phyloP scores from a whole-genome alignment of 2,888 invertebrate species.

The Creontiades dilutus region DNA sequence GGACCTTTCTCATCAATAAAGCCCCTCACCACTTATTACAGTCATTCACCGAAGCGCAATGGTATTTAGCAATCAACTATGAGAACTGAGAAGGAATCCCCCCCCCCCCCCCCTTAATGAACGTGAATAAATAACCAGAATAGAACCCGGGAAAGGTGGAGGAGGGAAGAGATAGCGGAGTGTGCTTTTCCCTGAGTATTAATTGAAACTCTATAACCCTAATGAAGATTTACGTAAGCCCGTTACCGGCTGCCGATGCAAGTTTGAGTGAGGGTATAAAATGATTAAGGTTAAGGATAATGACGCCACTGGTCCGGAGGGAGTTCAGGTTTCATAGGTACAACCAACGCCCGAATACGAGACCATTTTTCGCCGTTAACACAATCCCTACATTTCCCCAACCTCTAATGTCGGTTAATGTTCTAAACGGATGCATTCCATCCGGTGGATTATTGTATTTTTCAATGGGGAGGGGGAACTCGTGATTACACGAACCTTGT shows the following conservation, averaged over 20 bases:
- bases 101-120: conserved; percentile 34
- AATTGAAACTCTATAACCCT: conserved; percentile 30
- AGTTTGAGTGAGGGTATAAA: conserved; percentile 7
- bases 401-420: no score
- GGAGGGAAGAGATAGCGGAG: neutral
- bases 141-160: neutral
- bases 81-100: neutral
- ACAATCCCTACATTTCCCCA: no score
- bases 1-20: no score
- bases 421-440: no score
- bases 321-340: neutral
- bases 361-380: no score
- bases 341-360: no score
- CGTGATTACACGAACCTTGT: no score
- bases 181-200: neutral
- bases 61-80: no score
- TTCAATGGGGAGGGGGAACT: no score
- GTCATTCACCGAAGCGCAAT: no score
- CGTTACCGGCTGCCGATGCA: neutral
- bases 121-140: neutral
- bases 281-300: neutral
- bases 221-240: conserved; percentile 28
- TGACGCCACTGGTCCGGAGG: neutral
- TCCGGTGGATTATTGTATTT: no score
- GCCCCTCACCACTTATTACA: no score